phyloP scores from a whole-genome alignment of 2,888 invertebrate species.

The Cosmopolites sordidus region DNA sequence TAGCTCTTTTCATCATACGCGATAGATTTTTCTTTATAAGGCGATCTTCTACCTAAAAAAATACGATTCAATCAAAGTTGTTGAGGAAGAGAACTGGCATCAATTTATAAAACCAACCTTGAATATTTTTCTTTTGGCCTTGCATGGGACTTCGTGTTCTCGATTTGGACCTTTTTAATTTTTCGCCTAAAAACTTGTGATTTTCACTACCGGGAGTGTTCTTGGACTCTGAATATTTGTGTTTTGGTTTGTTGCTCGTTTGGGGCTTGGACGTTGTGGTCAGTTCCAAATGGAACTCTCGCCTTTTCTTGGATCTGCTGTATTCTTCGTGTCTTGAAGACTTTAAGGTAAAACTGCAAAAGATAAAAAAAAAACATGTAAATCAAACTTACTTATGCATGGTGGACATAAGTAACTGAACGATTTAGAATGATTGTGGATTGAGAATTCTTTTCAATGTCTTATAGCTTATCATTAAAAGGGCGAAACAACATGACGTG shows the following conservation, averaged over 20 bases:
- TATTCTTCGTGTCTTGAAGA: slow-evolving; percentile 34
- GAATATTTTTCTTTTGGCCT: slow-evolving; percentile 38
- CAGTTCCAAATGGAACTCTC: slow-evolving; percentile 74
- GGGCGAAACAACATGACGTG: too few relatives aligned
- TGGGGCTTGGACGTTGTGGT: slow-evolving; percentile 18
- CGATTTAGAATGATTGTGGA: too few relatives aligned
- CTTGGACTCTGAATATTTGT: slow-evolving; percentile 30
- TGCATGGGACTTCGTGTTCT: slow-evolving; percentile 47
- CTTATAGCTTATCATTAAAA: too few relatives aligned
- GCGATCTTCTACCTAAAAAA: slow-evolving; percentile 25
- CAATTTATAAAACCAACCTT: too few relatives aligned
- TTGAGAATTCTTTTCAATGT: too few relatives aligned
- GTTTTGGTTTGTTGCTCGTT: slow-evolving; percentile 14
- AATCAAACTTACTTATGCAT: too few relatives aligned
- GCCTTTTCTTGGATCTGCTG: slow-evolving; percentile 55
- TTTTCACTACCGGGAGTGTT: slow-evolving; percentile 36
- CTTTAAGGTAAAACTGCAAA: slow-evolving; percentile 28
- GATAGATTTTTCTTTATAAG: slow-evolving; percentile 24
- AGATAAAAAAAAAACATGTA: not conserved
- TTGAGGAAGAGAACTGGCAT: too few relatives aligned
- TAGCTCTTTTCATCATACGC: slow-evolving; percentile 30
- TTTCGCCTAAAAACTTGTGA: slow-evolving; percentile 32
- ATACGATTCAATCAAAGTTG: too few relatives aligned
- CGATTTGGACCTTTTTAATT: slow-evolving; percentile 43
- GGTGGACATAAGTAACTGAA: too few relatives aligned